phyloP scores from a whole-genome alignment of 2,113 vertebrate genomes.

The Leptocoma aspasia region DNA sequence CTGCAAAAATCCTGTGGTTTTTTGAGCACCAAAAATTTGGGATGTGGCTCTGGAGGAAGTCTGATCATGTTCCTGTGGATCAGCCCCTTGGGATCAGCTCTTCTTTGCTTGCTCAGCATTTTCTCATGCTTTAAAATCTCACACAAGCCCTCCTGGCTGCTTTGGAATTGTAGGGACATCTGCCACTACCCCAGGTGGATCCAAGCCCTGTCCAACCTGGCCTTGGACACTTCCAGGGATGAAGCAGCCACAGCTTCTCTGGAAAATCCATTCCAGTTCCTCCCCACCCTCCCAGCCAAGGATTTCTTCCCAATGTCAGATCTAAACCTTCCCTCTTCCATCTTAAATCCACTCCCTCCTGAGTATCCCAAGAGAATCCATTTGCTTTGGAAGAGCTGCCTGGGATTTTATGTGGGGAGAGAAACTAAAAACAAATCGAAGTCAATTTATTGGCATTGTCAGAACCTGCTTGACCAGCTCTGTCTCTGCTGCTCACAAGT shows the following conservation, averaged over 20 bases:
- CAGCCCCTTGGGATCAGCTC: not conserved
- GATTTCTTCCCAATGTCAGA: not conserved
- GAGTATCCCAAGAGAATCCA: no score
- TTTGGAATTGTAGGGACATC: not conserved
- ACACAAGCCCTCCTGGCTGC: not conserved
- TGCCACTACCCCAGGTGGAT: not conserved
- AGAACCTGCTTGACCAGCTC: not conserved
- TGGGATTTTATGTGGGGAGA: not conserved
- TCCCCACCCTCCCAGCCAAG: not conserved
- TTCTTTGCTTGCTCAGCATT: not conserved
- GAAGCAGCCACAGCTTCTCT: not conserved
- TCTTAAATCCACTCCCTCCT: not conserved
- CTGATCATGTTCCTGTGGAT: fast-evolving
- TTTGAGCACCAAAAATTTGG: not conserved
- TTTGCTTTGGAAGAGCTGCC: not conserved
- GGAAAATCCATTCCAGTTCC: not conserved
- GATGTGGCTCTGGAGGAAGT: not conserved
- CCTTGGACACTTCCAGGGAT: not conserved
- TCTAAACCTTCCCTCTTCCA: not conserved
- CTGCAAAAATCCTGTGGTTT: not conserved
- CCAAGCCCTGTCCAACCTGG: fast-evolving
- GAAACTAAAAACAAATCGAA: not conserved
- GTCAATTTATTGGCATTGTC: not conserved
- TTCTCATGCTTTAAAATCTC: not conserved
- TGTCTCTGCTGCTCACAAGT: not conserved